Conservation (phyloP, 2,888 invertebrate genomes). For the Hydrotaea cyrtoneurina region DNA sequence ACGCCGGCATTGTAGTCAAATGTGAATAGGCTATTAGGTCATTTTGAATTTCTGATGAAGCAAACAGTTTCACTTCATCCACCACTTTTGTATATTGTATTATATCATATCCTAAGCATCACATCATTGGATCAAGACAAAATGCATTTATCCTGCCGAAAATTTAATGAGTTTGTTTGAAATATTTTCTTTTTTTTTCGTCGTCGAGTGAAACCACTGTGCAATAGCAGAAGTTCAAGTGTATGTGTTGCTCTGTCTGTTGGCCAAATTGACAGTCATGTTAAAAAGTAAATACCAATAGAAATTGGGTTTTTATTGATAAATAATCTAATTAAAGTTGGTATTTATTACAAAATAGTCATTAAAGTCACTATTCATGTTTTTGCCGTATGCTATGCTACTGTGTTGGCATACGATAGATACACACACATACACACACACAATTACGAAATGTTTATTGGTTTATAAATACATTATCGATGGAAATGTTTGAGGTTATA, state of each 20-base stretch:
- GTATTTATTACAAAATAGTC: constrained; percentile 61
- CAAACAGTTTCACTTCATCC: too few relatives aligned
- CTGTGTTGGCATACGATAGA: not conserved
- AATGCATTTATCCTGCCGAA: too few relatives aligned
- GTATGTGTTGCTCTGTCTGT: not conserved
- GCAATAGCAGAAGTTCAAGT: too few relatives aligned
- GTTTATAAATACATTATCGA: constrained; percentile 29
- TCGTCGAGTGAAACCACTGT: too few relatives aligned
- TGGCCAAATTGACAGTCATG: not conserved
- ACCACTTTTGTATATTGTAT: too few relatives aligned
- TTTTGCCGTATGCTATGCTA: not conserved
- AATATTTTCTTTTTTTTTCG: too few relatives aligned
- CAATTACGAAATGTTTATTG: constrained; percentile 22
- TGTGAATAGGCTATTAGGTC: too few relatives aligned
- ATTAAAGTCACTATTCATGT: constrained; percentile 36
- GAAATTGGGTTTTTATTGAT: constrained; percentile 55
- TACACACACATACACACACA: not conserved
- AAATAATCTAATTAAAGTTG: constrained; percentile 72
- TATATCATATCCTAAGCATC: too few relatives aligned
- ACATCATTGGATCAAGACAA: too few relatives aligned
- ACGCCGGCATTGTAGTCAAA: too few relatives aligned
- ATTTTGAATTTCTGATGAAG: too few relatives aligned
- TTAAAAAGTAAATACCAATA: constrained; percentile 44
- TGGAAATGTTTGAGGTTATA: constrained; percentile 31
- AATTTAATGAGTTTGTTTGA: too few relatives aligned